A percentile compares a stretch with the other conserved stretches of the same genome.
These are phyloP conservation scores for Heteronetta atricapilla DNA, from an alignment of 2,113 vertebrate species.

Conservation along the genomic window DNA sequence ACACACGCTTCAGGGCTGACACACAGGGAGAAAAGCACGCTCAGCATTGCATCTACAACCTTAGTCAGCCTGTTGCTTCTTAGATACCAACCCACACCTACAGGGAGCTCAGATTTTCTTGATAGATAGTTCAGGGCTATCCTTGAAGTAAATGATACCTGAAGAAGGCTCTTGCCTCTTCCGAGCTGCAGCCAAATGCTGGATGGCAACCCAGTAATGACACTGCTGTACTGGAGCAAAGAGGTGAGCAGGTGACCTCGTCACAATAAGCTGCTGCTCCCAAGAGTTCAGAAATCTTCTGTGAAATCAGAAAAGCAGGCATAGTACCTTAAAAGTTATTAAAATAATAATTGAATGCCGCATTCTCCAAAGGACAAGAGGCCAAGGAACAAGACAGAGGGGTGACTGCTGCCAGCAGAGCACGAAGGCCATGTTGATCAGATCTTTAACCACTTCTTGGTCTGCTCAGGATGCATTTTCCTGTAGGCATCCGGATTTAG, in stretches of 20 bases:
- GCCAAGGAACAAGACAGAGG: neutral
- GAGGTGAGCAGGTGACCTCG: neutral
- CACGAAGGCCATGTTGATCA: fast-evolving
- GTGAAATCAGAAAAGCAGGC: neutral
- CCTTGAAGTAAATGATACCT: neutral
- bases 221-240: neutral
- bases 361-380: neutral
- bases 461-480: neutral
- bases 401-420: neutral
- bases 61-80: neutral
- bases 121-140: neutral
- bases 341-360: neutral
- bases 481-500: neutral
- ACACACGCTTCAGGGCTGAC: neutral
- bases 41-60: neutral
- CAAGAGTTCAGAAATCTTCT: neutral
- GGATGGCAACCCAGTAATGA: neutral
- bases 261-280: fast-evolving
- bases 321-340: neutral
- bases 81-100: neutral
- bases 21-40: neutral
- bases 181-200: neutral
- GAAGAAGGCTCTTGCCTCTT: neutral
- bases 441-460: neutral
- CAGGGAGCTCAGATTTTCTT: neutral